Evolutionary conservation across 2,888 invertebrate species (phyloP), one percentile per base, ranked within the genome.

Genomic region (Harpalus rufipes): DNA sequence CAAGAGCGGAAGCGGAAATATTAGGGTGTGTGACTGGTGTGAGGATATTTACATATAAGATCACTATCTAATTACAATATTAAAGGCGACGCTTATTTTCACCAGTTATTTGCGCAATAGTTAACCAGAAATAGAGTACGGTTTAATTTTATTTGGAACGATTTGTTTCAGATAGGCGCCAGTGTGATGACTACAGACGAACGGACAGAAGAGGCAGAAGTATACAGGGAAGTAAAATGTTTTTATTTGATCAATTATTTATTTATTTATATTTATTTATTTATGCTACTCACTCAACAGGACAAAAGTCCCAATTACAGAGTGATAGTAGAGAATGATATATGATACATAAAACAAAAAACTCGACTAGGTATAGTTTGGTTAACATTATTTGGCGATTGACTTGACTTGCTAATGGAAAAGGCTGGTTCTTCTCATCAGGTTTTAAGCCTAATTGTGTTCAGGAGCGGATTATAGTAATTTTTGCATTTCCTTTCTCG

Each of bases 41-140:
- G 32, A 32, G 16, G 18, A 74, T 51, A 78, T 78, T 78, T 78
- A 25, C 78, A 58, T 78, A 8, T 21, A 58, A 58, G 58, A 58
- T 78, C 25, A 58, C 58, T 7, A n/a, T 6, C 58, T 78, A 78
- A 78, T 78, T 78, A 78, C 78, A 78, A 78, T 78, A 58, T 78
- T 78, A 78, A 56, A 78, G 78, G 78, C 14, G 78, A 78, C 21
- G 14, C 14, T 12, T 21, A 78, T 12, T 51, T 8, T 12, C 44
- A 8, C 12, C 44, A 5, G 44, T 8, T 12, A 51, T 32, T 32
- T 32, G 32, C 32, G 32, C 6, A 32, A 32, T 4, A 12, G 12
- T 12, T 12, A 2, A 2, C 44, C 44, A 12, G 44, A 51, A 51
- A 51, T 51, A 51, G 44, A 51, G 10, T 12, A 12, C 12, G 12